phyloP scores from a whole-genome alignment of 2,797 vertebrate genomes.

The Gymnoscopelus braueri region DNA sequence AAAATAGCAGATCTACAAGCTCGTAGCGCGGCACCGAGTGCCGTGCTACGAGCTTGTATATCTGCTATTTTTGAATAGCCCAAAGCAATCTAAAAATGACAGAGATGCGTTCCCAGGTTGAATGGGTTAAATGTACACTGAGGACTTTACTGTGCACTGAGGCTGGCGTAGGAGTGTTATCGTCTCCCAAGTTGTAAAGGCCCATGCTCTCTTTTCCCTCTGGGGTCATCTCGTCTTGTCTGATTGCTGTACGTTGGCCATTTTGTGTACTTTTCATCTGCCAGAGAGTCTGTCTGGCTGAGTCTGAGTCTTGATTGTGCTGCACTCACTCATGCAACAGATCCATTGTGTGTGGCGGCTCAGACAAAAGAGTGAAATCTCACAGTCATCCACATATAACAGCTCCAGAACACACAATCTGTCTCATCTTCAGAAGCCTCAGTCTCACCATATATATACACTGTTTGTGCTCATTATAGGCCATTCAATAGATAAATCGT shows the following conservation, averaged over 20 bases:
- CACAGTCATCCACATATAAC: slow-evolving; percentile 70
- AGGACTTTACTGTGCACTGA: slow-evolving; percentile 37
- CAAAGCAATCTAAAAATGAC: no score
- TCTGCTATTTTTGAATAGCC: no score
- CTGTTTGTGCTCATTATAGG: slow-evolving; percentile 80
- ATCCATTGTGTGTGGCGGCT: slow-evolving; percentile 71
- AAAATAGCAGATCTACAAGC: no score
- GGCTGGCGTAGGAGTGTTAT: slow-evolving; percentile 58
- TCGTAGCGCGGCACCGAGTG: no score
- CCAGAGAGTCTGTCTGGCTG: slow-evolving; percentile 62
- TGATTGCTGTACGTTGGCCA: slow-evolving; percentile 78
- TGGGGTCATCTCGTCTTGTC: slow-evolving; percentile 57
- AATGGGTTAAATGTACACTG: slow-evolving; percentile 47
- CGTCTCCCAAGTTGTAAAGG: slow-evolving; percentile 51
- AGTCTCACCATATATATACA: slow-evolving; percentile 69
- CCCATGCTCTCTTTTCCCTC: slow-evolving; percentile 49
- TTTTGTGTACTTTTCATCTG: slow-evolving; percentile 80
- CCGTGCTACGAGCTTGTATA: no score
- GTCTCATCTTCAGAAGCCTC: slow-evolving; percentile 76
- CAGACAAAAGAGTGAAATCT: slow-evolving; percentile 78
- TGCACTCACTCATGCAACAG: slow-evolving; percentile 72
- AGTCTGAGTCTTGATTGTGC: slow-evolving; percentile 73
- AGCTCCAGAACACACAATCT: slow-evolving; percentile 58
- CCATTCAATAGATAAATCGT: slow-evolving; percentile 83
- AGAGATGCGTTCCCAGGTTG: no score